phyloP scores from a whole-genome alignment of 2,888 invertebrate species.

The Lampropteryx suffumata region DNA sequence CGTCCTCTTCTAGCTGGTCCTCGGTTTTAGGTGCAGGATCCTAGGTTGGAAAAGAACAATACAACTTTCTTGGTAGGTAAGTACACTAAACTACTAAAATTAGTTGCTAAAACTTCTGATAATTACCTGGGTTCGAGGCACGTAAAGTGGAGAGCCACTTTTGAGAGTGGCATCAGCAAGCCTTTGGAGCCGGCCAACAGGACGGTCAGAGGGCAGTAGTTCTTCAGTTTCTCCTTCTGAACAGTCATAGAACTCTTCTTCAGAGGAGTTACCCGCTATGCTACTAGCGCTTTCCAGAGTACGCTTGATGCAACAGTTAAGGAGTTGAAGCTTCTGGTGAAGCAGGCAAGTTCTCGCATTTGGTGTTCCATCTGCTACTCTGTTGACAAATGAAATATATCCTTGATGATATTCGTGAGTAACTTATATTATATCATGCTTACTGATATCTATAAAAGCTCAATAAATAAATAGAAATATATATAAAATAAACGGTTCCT shows the following conservation, averaged over 20 bases:
- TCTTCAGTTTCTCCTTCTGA: conserved; percentile 81
- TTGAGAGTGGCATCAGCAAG: conserved; percentile 67
- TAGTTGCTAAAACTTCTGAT: neutral
- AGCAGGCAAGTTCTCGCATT: conserved; percentile 95
- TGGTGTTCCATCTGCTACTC: conserved; percentile 91
- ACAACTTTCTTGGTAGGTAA: neutral
- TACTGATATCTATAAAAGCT: neutral
- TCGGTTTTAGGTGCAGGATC: conserved; percentile 98
- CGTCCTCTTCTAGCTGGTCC: conserved; percentile 97
- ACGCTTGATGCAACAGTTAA: conserved; percentile 90
- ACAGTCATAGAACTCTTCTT: conserved; percentile 93
- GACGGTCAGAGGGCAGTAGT: conserved; percentile 67
- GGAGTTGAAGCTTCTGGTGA: conserved; percentile 96
- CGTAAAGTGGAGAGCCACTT: conserved; percentile 68
- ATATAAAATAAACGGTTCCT: neutral
- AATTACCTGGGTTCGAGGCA: conserved; percentile 71
- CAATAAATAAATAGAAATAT: neutral
- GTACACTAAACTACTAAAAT: neutral
- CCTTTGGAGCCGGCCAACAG: conserved; percentile 62
- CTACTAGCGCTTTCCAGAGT: conserved; percentile 69
- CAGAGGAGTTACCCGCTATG: conserved; percentile 60
- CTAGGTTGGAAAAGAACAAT: conserved; percentile 64
- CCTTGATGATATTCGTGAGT: neutral
- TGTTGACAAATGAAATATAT: conserved; percentile 67
- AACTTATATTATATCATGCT: too few species aligned